A percentile compares a stretch with the other conserved stretches of the same genome.
Evolutionary conservation across 2,888 invertebrate species (phyloP).

Genomic region (Drosophila silvestris): DNA sequence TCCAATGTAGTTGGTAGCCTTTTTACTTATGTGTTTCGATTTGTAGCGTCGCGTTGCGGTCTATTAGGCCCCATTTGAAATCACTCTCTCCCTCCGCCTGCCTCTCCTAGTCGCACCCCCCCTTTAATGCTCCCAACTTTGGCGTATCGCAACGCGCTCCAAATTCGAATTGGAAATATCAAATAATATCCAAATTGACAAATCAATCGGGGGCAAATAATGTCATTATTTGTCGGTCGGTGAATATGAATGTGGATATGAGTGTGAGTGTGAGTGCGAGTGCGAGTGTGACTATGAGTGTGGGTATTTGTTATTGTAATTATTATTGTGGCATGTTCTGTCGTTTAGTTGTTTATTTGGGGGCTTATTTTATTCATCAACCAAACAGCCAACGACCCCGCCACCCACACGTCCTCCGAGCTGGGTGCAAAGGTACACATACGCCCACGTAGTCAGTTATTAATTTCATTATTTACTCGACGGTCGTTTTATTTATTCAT

Average conservation of each 20-base stretch:
- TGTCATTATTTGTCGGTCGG: constrained; percentile 61
- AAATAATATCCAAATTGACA: constrained; percentile 74
- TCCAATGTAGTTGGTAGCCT: not conserved
- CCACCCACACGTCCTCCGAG: not conserved
- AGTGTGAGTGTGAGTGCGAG: not conserved
- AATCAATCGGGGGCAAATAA: constrained; percentile 76
- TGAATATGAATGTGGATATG: not conserved
- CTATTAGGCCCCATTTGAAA: not conserved
- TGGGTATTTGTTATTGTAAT: constrained; percentile 57
- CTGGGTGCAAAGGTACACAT: not conserved
- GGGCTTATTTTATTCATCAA: constrained; percentile 30
- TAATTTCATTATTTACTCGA: constrained; percentile 73
- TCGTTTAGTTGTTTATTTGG: constrained; percentile 45
- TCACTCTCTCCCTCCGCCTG: not conserved
- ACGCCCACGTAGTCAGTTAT: constrained; percentile 51
- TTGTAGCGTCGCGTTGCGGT: constrained; percentile 28
- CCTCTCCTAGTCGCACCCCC: not conserved
- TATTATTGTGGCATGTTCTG: constrained; percentile 62
- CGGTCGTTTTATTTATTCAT: constrained; percentile 74
- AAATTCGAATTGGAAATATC: constrained; percentile 40
- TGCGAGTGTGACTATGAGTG: not conserved
- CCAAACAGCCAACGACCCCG: not conserved
- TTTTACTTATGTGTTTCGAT: not conserved
- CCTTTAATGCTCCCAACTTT: not conserved
- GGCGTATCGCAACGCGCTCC: constrained; percentile 30